Conservation (phyloP, 1,140 invertebrate species). For the Drosophila sproati region DNA sequence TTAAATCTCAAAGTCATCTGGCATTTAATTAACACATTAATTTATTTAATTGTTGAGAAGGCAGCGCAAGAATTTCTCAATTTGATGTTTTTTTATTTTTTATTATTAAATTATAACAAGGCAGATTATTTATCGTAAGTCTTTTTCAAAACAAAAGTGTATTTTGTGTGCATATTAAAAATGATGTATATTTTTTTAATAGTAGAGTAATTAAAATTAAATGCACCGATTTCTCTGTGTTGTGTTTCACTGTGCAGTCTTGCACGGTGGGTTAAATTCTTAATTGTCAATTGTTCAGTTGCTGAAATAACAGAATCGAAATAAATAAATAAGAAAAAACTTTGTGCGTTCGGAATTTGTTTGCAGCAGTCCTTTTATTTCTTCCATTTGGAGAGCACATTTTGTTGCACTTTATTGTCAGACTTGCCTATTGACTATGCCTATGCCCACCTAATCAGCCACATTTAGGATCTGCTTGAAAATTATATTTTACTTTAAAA, state of each 20-base stretch:
- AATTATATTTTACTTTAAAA: constrained; percentile 11
- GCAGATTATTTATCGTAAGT: background rate
- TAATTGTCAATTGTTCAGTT: constrained; percentile 29
- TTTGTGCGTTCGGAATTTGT: constrained; percentile 42
- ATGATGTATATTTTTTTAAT: constrained; percentile 14
- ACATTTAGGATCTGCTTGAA: constrained; percentile 7
- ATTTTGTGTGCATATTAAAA: constrained; percentile 56
- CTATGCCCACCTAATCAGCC: background rate
- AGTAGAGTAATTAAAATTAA: constrained; percentile 57
- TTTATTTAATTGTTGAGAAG: constrained; percentile 13
- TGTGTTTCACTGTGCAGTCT: constrained; percentile 50
- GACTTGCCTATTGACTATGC: constrained; percentile 8
- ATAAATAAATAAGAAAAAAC: constrained; percentile 6
- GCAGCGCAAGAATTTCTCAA: constrained; percentile 32
- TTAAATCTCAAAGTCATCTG: constrained; percentile 54
- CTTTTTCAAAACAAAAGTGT: constrained; percentile 4
- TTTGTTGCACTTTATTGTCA: constrained; percentile 46
- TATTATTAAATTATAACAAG: background rate
- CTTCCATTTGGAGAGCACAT: background rate
- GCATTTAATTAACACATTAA: constrained; percentile 7
- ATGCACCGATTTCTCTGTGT: constrained; percentile 71
- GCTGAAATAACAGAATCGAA: constrained; percentile 33
- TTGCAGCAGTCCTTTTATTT: background rate
- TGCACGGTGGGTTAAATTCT: constrained; percentile 71
- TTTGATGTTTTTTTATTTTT: background rate